Base-by-base conservation (phyloP, 2,113 vertebrate genomes). In the Sebastes schlegelii region DNA sequence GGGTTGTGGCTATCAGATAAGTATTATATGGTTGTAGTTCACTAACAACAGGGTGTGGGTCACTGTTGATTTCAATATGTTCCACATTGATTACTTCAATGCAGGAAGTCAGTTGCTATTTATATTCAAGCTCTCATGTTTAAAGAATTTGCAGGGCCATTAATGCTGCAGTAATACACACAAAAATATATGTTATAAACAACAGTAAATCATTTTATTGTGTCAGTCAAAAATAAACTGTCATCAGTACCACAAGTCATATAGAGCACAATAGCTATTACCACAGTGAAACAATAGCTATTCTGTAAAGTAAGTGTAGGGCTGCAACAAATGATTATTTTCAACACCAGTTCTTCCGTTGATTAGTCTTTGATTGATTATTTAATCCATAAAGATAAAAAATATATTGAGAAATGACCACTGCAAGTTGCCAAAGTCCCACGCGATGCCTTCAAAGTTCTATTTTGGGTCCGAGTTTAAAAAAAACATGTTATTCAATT, bases 31-130 rank as follows among this genome's bases (percentile, higher is more conserved):
- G 3, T 58, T 63, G 63, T 45, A 40, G 48, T 21, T 81, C 72
- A 82, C 68, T 17, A 69, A 74, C 63, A 80, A 67, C 68, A 83
- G 79, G 82, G 88, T 80, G 62, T 82, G 75, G 68, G 58, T 80
- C 64, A 84, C 43, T 34, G 77, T 57, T 42, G 45, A 75, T 67
- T 62, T 83, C 78, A 82, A 42, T 76, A 19, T 79, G 86, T 67
- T 82, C 54, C 43, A 34, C 34, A 70, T 66, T 78, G 86, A 90
- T 89, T 78, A 67, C 14, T 71, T 67, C 60, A 62, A 21, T 7
- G 63, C 45, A 61, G 21, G 49, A 86, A 46, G 40, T 17, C 67
- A 83, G 5, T 9, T 55, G 10, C 43, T 63, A 61, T 72, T 83
- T 77, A 23, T 52, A 34, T 67, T 77, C 34, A 58, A 51, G 26